Evolutionary conservation across 1,140 invertebrate species (phyloP), one percentile per base, ranked within the genome.

Genomic region (Laodelphax striatellus): DNA sequence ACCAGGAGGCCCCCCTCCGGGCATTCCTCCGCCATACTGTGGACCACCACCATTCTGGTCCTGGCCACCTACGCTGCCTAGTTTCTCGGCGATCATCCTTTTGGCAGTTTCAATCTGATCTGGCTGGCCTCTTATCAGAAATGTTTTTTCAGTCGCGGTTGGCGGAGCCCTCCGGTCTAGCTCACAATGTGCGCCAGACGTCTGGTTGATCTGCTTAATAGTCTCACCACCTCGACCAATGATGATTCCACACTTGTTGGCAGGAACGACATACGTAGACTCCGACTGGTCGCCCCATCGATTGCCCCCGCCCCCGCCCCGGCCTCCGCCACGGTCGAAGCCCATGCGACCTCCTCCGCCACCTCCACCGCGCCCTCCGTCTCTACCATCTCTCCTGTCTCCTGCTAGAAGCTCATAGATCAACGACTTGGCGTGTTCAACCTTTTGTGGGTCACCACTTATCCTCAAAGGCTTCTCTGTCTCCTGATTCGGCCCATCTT

Each of bases 61-160:
- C 34, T 38, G 34, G 14, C 77, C 76, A 31, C 77, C 76, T 67
- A 76, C 76, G 83, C 86, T 84, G 68, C 90, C 90, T 50, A 98
- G 85, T 80, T 96, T 97, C 71, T 97, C 94, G 66, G 85, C 86
- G 60, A 97, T 96, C 74, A 97, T 85, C 72, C 92, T 82, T 67
- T 95, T 94, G n/a, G 96, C 97, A 61, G 91, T 83, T 64, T 98
- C 94, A 16, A 99, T 95, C 69, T 96, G 91, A 57, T 97, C 90
- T 0, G 88, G 87, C 58, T 86, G 86, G 21, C 97, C 97, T 55
- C 92, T 81, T 64, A 93, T 92, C 57, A 88, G 84, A 73, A 97
- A 96, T 5, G 90, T 85, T 68, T 93, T 90, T 72, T 94, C 93
- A 67, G 83, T 85, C 31, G 78, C 74, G 52, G 76, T 71, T 24